A percentile compares a stretch with the other conserved stretches of the same genome.
Conservation (phyloP, 2,113 vertebrate genomes). For the Leptosomus discolor region DNA sequence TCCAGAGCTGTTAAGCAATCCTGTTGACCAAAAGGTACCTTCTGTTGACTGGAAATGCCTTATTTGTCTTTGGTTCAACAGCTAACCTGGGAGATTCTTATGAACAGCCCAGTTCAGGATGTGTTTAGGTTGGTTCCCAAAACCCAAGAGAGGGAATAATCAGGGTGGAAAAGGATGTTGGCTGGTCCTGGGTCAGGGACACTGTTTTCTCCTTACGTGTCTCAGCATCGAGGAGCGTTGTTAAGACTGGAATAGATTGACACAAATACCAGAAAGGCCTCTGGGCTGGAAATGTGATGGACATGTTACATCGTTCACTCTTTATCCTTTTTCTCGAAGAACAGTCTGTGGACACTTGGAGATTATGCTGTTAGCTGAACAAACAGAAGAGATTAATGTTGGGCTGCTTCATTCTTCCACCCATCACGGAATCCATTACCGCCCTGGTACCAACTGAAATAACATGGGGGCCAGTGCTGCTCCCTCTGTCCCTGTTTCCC, state of each 20-base stretch:
- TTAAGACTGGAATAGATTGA: background rate
- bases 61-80: background rate
- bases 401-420: background rate
- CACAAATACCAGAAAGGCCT: background rate
- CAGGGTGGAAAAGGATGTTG: background rate
- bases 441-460: background rate
- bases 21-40: background rate
- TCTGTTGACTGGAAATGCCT: background rate
- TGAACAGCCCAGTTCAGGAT: accelerated
- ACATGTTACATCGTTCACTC: background rate
- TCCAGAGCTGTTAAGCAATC: background rate
- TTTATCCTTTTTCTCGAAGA: background rate
- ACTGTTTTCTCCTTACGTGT: background rate
- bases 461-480: background rate
- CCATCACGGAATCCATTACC: background rate
- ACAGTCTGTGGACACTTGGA: background rate
- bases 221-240: background rate
- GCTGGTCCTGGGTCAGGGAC: background rate
- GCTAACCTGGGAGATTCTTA: background rate
- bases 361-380: background rate
- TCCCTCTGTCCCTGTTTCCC: background rate
- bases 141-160: background rate
- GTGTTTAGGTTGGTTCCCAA: background rate
- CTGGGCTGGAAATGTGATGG: background rate
- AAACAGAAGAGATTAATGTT: background rate